Evolutionary conservation across 1,140 invertebrate species (phyloP), one percentile per base, ranked within the genome.

Genomic region (Ridgeia piscesae): DNA sequence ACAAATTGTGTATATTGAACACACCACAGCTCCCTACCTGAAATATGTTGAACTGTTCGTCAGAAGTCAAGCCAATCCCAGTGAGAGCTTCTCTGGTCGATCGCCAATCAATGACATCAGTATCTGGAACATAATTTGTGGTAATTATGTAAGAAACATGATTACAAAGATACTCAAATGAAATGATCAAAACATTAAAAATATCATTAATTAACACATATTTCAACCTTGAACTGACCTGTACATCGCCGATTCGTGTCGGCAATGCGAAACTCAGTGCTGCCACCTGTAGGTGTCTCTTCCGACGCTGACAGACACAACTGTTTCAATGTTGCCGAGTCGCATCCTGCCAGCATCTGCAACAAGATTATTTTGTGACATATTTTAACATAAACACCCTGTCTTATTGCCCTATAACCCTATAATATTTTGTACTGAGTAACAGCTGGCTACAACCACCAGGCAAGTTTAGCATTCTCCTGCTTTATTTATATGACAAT

Each of bases 31-130:
- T 17, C 89, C 89, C 21, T 93, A 95, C 94, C 94, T 95, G 91
- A 89, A 94, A 94, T 27, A 77, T 77, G 0, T 77, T 17, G 58
- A 77, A 77, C 92, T 94, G 94, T 8, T 88, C 91, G 9, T 92
- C 58, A 27, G 93, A 91, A 8, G 92, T 42, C 17, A 95, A 50
- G 42, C 95, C 94, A 48, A 95, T 94, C 33, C 94, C 93, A 34
- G 92, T 93, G 94, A 95, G 94, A 21, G 95, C 95, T n/a, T 93
- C 92, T 77, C 94, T 58, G 8, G 94, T 94, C 8, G 93, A 91
- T 17, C 77, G 33, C 21, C 94, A 58, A 88, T 93, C 92, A 42
- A 31, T 31, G 21, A 31, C 42, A 48, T 35, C 33, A 8, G 34
- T 34, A 21, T 34, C 34, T 88, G 48, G 34, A 92, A 92, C 21